Conservation (phyloP, 1,140 invertebrate genomes). For the Nylanderia fulva region DNA sequence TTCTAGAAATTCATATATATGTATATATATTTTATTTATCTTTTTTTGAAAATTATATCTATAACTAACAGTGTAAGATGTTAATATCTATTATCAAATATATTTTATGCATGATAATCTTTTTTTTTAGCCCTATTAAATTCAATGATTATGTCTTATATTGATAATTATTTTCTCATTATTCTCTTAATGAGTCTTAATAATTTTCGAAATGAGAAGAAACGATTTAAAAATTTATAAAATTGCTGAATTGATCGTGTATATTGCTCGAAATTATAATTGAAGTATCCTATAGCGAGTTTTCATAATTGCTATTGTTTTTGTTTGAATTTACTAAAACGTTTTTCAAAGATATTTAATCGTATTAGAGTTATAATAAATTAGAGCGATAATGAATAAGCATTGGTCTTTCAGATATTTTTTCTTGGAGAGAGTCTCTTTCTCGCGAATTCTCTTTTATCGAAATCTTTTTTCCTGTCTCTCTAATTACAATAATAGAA, state of each 20-base stretch:
- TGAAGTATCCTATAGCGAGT: neutral
- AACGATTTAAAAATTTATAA: neutral
- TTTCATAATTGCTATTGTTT: neutral
- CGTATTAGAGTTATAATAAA: neutral
- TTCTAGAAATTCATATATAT: neutral
- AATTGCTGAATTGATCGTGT: neutral
- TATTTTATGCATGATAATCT: neutral
- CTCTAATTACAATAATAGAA: neutral
- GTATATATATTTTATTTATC: neutral
- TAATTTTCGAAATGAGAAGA: neutral
- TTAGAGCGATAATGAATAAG: neutral
- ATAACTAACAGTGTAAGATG: neutral
- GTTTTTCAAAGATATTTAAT: neutral
- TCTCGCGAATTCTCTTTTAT: neutral
- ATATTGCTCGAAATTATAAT: neutral
- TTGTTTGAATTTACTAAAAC: neutral
- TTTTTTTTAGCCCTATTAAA: neutral
- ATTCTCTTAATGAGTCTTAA: neutral
- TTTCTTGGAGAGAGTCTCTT: neutral
- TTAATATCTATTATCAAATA: neutral
- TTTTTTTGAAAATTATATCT: neutral
- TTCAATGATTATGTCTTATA: neutral
- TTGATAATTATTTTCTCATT: neutral
- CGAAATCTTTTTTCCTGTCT: neutral
- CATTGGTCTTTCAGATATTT: neutral